These are phyloP conservation scores for Tapera naevia DNA, from an alignment of 2,797 vertebrate genomes.

Conservation along the genomic window DNA sequence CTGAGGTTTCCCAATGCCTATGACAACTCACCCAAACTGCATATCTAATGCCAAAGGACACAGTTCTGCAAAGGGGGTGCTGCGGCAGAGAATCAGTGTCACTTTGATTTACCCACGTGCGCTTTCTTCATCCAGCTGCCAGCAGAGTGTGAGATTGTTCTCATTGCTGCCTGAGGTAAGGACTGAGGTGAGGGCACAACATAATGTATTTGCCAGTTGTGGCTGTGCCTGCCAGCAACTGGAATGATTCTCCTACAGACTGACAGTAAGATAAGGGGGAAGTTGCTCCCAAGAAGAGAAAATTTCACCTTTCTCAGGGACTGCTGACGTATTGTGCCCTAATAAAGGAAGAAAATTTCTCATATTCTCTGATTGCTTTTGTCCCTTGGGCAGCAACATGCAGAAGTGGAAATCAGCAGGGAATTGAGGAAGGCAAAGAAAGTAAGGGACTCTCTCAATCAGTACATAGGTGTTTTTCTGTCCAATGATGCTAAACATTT, in stretches of 20 bases:
- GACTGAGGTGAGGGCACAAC: background rate
- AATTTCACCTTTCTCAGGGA: background rate
- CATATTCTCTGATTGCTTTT: background rate
- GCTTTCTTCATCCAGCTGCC: background rate
- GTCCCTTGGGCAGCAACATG: background rate
- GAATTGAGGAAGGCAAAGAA: background rate
- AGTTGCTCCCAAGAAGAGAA: background rate
- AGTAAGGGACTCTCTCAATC: background rate
- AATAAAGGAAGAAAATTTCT: background rate
- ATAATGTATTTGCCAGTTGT: background rate
- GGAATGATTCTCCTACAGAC: background rate
- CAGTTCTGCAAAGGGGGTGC: background rate
- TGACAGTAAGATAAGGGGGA: background rate
- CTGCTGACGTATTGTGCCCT: background rate
- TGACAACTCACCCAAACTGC: background rate
- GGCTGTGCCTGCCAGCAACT: background rate
- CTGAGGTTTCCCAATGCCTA: background rate
- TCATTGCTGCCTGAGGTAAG: background rate
- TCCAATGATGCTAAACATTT: background rate
- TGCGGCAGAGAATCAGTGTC: accelerated
- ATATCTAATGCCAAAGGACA: background rate
- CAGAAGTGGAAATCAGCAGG: background rate
- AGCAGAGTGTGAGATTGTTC: background rate
- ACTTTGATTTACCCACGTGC: background rate
- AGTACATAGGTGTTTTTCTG: background rate